Evolutionary conservation across 2,113 vertebrate genomes (phyloP).

Genomic region (Dipodomys stephensi): DNA sequence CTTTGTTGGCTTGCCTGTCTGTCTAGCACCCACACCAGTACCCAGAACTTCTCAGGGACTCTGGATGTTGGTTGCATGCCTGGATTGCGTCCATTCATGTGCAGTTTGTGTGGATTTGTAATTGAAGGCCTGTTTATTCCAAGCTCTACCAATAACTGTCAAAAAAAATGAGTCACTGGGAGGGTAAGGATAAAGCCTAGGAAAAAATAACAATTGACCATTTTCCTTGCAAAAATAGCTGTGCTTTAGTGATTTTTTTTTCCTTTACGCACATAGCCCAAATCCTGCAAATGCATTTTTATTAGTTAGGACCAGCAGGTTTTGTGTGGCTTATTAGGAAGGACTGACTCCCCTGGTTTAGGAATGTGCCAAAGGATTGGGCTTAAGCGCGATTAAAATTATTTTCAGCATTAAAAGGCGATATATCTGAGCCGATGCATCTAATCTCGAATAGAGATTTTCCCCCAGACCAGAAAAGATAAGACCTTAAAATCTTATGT

Average conservation of each 20-base stretch:
- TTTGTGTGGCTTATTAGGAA: constrained; percentile 80
- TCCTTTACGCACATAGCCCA: neutral
- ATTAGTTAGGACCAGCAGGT: constrained; percentile 74
- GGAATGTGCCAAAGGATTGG: constrained; percentile 82
- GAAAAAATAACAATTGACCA: neutral
- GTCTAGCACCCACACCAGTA: neutral
- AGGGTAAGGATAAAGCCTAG: fast-evolving
- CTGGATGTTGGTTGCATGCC: too few relatives aligned
- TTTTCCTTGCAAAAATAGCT: constrained; percentile 29
- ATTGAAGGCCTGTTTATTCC: neutral
- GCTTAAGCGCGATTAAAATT: constrained; percentile 86
- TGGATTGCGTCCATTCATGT: neutral
- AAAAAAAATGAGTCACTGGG: neutral
- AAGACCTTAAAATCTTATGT: constrained; percentile 87
- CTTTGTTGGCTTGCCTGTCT: neutral
- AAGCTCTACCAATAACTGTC: neutral
- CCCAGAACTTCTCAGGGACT: too few relatives aligned
- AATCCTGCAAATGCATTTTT: constrained; percentile 77
- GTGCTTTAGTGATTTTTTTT: constrained; percentile 50
- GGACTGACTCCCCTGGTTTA: constrained; percentile 82
- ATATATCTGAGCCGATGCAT: constrained; percentile 81
- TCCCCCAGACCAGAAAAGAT: constrained; percentile 83
- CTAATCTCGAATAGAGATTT: constrained; percentile 84
- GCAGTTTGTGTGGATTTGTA: neutral
- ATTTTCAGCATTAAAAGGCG: constrained; percentile 84